Evolutionary conservation across 1,140 invertebrate genomes (phyloP), one percentile per base, ranked within the genome.

Genomic region (Diabrotica virgifera): DNA sequence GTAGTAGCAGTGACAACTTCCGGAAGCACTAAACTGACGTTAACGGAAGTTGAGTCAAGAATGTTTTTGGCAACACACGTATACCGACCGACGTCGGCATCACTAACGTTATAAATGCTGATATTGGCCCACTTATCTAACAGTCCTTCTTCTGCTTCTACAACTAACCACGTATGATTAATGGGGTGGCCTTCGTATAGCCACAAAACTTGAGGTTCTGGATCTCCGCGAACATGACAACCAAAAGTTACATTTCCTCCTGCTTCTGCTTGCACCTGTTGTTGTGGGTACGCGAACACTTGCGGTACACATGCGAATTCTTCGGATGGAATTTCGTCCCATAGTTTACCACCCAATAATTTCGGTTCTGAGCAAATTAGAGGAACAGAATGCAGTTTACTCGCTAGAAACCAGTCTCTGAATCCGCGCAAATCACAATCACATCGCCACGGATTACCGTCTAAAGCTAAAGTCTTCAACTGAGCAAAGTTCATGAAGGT

Each of bases 361-460:
- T 78, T 69, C 0, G 90, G 90, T 2, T 84, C 82, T 6, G 80
- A 79, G 73, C 90, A 93, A 2, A 78, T 78, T 46, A 90, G 79
- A 2, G 86, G 81, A n/a, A 86, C 83, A 4, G 87, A 86, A 55
- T 88, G 88, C 5, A 91, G 78, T 66, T 87, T 86, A 61, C 86
- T 87, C 13, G 82, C 80, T 63, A 92, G 83, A 72, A 93, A 86
- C 91, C 92, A 95, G 61, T 86, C 85, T 35, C 91, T 85, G 68
- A 96, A 92, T 12, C 87, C 87, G 56, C 91, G 86, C 55, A 96
- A 77, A 56, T 89, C 84, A 78, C 94, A 96, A 74, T 96, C 93
- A 78, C 94, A 96, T 66, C 83, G 84, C 94, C 94, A 96, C 11
- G 89, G 91, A 76, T 96, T 96, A n/a, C 90, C 89, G 64, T 93